Evolutionary conservation across 2,888 invertebrate genomes (phyloP).

Genomic region (Thymelicus acteon): DNA sequence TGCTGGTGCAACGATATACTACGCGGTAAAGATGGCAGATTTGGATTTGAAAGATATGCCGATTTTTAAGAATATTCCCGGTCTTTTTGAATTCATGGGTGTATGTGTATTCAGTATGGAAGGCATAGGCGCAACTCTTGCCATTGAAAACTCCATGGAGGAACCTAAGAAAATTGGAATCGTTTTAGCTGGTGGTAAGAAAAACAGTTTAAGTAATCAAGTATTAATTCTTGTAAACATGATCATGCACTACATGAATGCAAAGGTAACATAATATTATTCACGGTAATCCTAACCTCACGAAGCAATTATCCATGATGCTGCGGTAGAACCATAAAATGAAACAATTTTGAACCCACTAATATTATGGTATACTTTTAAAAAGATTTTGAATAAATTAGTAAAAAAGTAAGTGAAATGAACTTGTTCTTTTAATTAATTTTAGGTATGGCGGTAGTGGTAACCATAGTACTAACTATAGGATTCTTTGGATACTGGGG

Average conservation of each 20-base stretch:
- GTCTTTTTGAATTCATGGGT: slow-evolving; percentile 69
- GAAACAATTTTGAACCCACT: too few relatives aligned
- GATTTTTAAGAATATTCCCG: slow-evolving; percentile 44
- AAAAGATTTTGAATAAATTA: too few relatives aligned
- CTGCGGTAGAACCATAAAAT: too few relatives aligned
- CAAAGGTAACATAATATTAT: too few relatives aligned
- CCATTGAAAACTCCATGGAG: slow-evolving; percentile 63
- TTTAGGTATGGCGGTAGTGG: slow-evolving; percentile 55
- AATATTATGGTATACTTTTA: too few relatives aligned
- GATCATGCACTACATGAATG: too few relatives aligned
- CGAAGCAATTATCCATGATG: too few relatives aligned
- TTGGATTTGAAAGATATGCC: slow-evolving; percentile 45
- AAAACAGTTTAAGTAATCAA: neutral
- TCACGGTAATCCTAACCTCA: too few relatives aligned
- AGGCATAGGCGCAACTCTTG: slow-evolving; percentile 56
- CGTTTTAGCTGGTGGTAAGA: slow-evolving; percentile 55
- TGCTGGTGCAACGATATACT: slow-evolving; percentile 52
- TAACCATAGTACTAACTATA: slow-evolving; percentile 49
- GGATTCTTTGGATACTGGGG: slow-evolving; percentile 65
- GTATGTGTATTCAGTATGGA: slow-evolving; percentile 82
- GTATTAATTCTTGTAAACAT: neutral
- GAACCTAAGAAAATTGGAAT: slow-evolving; percentile 54
- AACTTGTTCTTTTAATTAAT: neutral
- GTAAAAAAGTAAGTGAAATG: neutral
- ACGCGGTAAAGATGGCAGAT: slow-evolving; percentile 41